These are phyloP conservation scores for Acrobasis repandana DNA, from an alignment of 2,888 invertebrate species.

Conservation along the genomic window DNA sequence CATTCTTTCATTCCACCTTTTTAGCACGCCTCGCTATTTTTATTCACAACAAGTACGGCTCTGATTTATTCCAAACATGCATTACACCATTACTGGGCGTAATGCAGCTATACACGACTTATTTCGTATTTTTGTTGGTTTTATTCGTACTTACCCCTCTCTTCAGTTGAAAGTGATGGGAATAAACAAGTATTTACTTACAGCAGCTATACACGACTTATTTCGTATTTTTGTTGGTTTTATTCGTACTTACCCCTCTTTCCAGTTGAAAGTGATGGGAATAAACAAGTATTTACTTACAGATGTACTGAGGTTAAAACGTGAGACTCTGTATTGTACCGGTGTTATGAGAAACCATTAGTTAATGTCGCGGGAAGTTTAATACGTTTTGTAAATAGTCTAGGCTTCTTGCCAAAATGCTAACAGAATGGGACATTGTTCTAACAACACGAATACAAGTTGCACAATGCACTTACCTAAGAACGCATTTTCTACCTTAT, in stretches of 20 bases:
- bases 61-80: constrained; percentile 54
- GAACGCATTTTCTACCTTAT: constrained; percentile 17
- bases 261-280: constrained; percentile 52
- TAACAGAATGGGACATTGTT: constrained; percentile 49
- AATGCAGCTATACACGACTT: constrained; percentile 44
- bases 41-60: constrained; percentile 31
- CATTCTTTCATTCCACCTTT: constrained; percentile 51
- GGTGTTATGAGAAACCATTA: constrained; percentile 49
- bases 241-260: constrained; percentile 39
- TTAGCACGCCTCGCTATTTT: constrained; percentile 24
- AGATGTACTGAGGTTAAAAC: constrained; percentile 29
- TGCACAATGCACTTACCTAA: constrained; percentile 18
- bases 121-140: constrained; percentile 49
- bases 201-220: constrained; percentile 44
- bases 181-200: constrained; percentile 50
- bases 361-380: constrained; percentile 54
- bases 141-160: constrained; percentile 37
- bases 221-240: constrained; percentile 48
- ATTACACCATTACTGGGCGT: constrained; percentile 46
- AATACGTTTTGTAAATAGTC: constrained; percentile 54
- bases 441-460: constrained; percentile 38
- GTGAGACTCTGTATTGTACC: constrained; percentile 31
- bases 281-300: constrained; percentile 47
- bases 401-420: constrained; percentile 58
- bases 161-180: constrained; percentile 51